Percentiles rank a stretch among this genome's conserved stretches.
Conservation (phyloP, 2,113 vertebrate genomes). For the Prionailurus bengalensis region DNA sequence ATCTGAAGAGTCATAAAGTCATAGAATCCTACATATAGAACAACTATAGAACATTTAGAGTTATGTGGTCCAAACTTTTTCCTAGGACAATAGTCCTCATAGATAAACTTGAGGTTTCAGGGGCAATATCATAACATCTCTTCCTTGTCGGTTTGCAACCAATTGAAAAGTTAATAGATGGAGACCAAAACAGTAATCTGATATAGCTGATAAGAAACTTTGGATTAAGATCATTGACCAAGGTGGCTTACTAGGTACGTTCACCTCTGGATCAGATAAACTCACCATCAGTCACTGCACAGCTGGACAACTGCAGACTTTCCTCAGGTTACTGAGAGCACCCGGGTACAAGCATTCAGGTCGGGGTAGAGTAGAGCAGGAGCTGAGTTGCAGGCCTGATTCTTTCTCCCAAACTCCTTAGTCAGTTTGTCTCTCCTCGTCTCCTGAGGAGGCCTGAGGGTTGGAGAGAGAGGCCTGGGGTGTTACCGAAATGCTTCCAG, state of each 20-base stretch:
- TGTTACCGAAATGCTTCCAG: background rate
- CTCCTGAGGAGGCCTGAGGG: background rate
- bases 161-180: background rate
- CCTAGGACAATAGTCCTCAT: background rate
- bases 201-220: background rate
- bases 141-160: background rate
- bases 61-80: background rate
- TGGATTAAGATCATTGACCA: background rate
- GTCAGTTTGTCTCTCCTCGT: background rate
- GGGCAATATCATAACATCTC: background rate
- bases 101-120: background rate
- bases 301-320: background rate
- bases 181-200: background rate
- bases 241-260: background rate
- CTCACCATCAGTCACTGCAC: background rate
- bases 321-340: background rate
- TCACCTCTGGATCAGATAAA: background rate
- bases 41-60: background rate
- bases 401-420: background rate
- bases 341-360: background rate
- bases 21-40: background rate
- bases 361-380: background rate
- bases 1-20: background rate
- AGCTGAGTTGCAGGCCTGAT: background rate
- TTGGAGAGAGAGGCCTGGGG: background rate